Conservation (phyloP, 2,888 invertebrate genomes). For the Pandemis heparana region DNA sequence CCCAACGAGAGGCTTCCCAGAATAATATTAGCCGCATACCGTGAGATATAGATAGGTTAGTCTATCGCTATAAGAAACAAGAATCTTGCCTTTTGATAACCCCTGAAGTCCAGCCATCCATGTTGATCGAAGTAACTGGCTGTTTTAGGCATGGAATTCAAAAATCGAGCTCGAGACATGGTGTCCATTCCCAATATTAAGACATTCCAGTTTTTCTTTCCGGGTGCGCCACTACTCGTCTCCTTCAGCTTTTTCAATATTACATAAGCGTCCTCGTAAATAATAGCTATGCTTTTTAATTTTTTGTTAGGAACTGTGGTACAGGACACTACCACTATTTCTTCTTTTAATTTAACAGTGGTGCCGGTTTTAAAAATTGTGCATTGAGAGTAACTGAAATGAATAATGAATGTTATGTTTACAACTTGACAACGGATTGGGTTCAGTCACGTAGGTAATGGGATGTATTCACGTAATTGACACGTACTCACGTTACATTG, state of each 20-base stretch:
- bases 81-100: conserved; percentile 49
- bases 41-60: neutral
- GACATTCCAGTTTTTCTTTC: conserved; percentile 44
- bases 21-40: neutral
- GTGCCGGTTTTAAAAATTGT: conserved; percentile 55
- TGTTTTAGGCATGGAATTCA: conserved; percentile 42
- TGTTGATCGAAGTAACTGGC: conserved; percentile 39
- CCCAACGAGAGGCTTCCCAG: neutral
- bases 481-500: conserved; percentile 54
- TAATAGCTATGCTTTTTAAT: conserved; percentile 57
- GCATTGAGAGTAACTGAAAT: conserved; percentile 60
- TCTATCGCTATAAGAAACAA: neutral
- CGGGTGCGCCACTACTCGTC: neutral
- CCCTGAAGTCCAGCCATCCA: conserved; percentile 44
- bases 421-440: neutral
- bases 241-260: conserved; percentile 15
- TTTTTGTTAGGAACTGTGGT: conserved; percentile 22
- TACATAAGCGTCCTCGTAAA: conserved; percentile 37
- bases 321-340: conserved; percentile 63
- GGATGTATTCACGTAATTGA: neutral
- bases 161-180: conserved; percentile 44
- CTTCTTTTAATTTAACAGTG: conserved; percentile 51
- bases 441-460: neutral
- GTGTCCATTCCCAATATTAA: conserved; percentile 46
- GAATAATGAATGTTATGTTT: neutral